Evolutionary conservation across 2,888 invertebrate genomes (phyloP).

Genomic region (Helleia helle): DNA sequence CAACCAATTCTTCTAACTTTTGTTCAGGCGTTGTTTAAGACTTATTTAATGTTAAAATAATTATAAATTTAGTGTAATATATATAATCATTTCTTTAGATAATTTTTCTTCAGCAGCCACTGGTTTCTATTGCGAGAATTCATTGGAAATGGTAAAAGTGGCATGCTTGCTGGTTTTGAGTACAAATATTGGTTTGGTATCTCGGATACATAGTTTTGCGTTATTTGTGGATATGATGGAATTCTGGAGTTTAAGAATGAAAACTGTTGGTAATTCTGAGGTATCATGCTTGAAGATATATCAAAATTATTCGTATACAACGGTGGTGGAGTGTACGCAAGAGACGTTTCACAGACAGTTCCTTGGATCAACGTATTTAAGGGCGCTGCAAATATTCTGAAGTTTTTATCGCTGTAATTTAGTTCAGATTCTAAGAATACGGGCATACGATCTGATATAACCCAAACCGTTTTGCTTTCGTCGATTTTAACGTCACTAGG

Average conservation of each 20-base stretch:
- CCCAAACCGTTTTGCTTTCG: slow-evolving; percentile 81
- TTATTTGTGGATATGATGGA: neutral
- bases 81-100: slow-evolving; percentile 31
- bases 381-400: slow-evolving; percentile 82
- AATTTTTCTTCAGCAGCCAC: slow-evolving; percentile 38
- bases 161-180: slow-evolving; percentile 7
- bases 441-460: slow-evolving; percentile 88
- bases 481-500: slow-evolving; percentile 87
- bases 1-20: no score
- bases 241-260: neutral
- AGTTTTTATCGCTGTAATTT: slow-evolving; percentile 84
- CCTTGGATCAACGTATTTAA: slow-evolving; percentile 77
- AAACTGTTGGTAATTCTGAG: neutral
- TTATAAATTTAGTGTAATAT: no score
- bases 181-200: neutral
- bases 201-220: slow-evolving; percentile 1
- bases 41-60: no score
- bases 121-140: slow-evolving; percentile 18
- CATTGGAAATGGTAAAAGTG: no score
- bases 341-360: slow-evolving; percentile 79
- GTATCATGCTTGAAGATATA: neutral
- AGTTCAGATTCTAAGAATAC: slow-evolving; percentile 80
- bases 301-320: neutral
- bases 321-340: slow-evolving; percentile 19
- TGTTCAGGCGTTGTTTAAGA: no score